Evolutionary conservation across 2,888 invertebrate genomes (phyloP).

Genomic region (Leptogaster cylindrica): DNA sequence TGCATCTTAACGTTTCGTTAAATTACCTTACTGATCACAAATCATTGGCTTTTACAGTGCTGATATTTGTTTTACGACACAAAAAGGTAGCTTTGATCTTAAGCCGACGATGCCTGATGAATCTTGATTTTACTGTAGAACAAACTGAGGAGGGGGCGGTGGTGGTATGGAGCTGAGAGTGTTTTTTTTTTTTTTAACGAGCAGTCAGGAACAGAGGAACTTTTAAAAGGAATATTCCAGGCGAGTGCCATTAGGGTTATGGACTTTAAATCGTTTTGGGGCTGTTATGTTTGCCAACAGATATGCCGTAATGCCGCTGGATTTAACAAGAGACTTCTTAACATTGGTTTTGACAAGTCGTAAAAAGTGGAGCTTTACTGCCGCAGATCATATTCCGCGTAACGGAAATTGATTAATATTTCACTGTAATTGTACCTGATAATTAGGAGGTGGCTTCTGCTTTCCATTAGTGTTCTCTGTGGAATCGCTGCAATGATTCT

Average conservation of each 20-base stretch:
- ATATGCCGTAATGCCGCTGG: conserved; percentile 14
- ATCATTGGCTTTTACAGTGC: conserved; percentile 51
- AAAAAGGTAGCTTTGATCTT: conserved; percentile 36
- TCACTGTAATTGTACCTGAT: conserved; percentile 26
- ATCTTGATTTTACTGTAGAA: conserved; percentile 23
- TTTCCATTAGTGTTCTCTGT: too few species aligned
- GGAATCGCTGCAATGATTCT: too few species aligned
- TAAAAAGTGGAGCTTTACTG: conserved; percentile 28
- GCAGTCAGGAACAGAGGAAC: too few species aligned
- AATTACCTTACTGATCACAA: conserved; percentile 51
- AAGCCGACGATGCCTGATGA: conserved; percentile 15
- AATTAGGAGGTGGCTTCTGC: conserved; percentile 24
- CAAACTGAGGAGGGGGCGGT: too few species aligned
- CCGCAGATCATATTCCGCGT: conserved; percentile 30
- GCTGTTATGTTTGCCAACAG: conserved; percentile 33
- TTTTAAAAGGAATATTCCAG: too few species aligned
- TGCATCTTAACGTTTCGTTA: conserved; percentile 47
- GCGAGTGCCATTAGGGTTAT: conserved; percentile 30
- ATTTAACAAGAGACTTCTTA: conserved; percentile 32
- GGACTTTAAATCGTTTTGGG: conserved; percentile 8
- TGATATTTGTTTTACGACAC: conserved; percentile 52
- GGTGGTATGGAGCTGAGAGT: too few species aligned
- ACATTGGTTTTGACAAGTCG: conserved; percentile 34
- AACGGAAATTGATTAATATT: conserved; percentile 37
- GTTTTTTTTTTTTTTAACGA: too few species aligned